Evolutionary conservation across 2,888 invertebrate species (phyloP), one percentile per base, ranked within the genome.

Genomic region (Volucella zonaria): DNA sequence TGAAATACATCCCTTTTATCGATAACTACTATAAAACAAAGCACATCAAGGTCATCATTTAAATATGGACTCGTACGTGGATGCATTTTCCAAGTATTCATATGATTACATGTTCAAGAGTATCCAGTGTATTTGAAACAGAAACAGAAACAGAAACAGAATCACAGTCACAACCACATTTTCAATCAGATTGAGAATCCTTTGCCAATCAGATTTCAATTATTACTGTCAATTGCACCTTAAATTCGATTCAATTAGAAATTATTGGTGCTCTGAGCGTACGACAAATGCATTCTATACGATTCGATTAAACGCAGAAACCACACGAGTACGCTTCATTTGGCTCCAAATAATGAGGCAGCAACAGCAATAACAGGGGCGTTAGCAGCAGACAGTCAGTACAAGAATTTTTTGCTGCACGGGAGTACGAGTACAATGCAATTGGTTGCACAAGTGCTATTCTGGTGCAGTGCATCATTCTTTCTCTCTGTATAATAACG

Each of bases 211-310:
- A 86, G 86, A 86, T 86, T 86, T 81, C 81, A 86, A 86, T 86
- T 86, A 82, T 82, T 90, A 89, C 91, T 90, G 90, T 90, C 90
- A 91, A 90, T 90, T 91, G 91, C 91, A 91, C 91, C 91, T 91
- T 90, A 90, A 91, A 91, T 91, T 91, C 91, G 91, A 91, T 91
- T 91, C 91, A 91, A 91, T 91, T 91, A 91, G 90, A 90, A 91
- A 91, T 91, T 91, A 90, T 89, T 88, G 89, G 89, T 89, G 64
- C 79, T 80, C 74, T 82, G 56, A 64, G 80, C 85, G 38, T 62
- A 79, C 80, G 76, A 78, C 82, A 82, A 82, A 78, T 82, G 73
- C 74, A 75, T 75, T 76, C 82, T 78, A 82, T 77, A 76, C 75
- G 79, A 86, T 77, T 86, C 78, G 86, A 86, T 86, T 82, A 83